Conservation (phyloP, 1,140 invertebrate genomes). For the Scaptomyza graminum region DNA sequence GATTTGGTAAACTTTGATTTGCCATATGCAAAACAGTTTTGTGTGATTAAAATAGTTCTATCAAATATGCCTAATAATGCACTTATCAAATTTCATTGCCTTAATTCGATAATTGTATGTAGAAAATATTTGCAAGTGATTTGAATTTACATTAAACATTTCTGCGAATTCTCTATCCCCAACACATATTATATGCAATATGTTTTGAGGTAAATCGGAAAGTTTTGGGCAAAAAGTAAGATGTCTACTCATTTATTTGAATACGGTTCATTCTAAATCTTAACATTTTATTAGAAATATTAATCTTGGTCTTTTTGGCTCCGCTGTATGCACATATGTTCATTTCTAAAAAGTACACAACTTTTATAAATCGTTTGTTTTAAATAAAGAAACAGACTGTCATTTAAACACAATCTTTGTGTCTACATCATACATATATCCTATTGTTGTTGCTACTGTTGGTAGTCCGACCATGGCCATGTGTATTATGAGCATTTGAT, state of each 20-base stretch:
- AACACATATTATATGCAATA: no score
- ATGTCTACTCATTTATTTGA: no score
- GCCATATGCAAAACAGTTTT: background rate
- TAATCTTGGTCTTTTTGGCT: no score
- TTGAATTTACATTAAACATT: no score
- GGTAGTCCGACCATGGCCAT: conserved; percentile 3
- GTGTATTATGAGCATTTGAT: conserved; percentile 68
- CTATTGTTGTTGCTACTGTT: background rate
- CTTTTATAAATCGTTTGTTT: conserved; percentile 10
- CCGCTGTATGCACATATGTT: background rate
- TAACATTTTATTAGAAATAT: no score
- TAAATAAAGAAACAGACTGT: conserved; percentile 18
- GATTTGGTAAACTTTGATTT: background rate
- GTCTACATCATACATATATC: conserved; percentile 4
- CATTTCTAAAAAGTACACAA: background rate
- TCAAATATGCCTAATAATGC: background rate
- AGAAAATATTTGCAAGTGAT: no score
- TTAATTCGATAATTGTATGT: background rate
- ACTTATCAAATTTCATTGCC: background rate
- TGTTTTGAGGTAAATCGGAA: no score
- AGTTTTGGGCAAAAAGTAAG: no score
- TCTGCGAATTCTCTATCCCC: no score
- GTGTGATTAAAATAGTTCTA: background rate
- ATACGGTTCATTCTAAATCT: no score
- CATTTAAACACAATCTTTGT: conserved; percentile 35